Evolutionary conservation across 2,888 invertebrate genomes (phyloP), one percentile per base, ranked within the genome.

Genomic region (Apamea crenata): DNA sequence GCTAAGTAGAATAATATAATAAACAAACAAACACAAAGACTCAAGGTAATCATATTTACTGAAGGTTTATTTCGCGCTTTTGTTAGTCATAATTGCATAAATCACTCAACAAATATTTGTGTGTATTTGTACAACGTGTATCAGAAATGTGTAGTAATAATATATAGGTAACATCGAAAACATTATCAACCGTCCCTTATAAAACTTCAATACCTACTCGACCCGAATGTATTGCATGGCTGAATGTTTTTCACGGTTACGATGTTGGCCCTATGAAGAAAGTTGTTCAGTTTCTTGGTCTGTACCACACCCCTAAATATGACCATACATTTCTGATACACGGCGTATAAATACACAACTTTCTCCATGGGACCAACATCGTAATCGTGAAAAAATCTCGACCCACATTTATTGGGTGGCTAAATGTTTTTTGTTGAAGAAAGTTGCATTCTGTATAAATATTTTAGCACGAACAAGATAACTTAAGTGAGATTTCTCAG

Each of bases 21-120:
- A 66, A 76, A 67, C n/a, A 59, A 25, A 74, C 36, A 63, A 36
- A 72, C 36, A 80, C 80, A 86, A 88, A 86, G 63, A 50, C 59
- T 59, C 65, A 74, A 74, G 44, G 36, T 66, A 77, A 80, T 81
- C 44, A 65, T 21, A 78, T 80, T 78, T 76, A 67, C 65, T 63
- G 32, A 29, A 21, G 25, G n/a, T 21, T 61, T 69, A 63, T 75
- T 75, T 80, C 40, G 59, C 44, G 75, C 36, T 76, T 85, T 82
- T 77, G 68, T 78, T 70, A 59, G 67, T 67, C 68, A n/a, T 78
- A 77, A 77, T 79, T 86, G 7, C 29, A 40, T 69, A 36, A 69
- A 59, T 81, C 53, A 80, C 50, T 71, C 36, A 71, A 63, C 25
- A n/a, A 36, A 36, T 32, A 36, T 10, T 16, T 61, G 25, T 56